Percentiles rank a stretch among this genome's conserved stretches.
phyloP scores from a whole-genome alignment of 1,140 invertebrate species.

The Diploscapter pachys region DNA sequence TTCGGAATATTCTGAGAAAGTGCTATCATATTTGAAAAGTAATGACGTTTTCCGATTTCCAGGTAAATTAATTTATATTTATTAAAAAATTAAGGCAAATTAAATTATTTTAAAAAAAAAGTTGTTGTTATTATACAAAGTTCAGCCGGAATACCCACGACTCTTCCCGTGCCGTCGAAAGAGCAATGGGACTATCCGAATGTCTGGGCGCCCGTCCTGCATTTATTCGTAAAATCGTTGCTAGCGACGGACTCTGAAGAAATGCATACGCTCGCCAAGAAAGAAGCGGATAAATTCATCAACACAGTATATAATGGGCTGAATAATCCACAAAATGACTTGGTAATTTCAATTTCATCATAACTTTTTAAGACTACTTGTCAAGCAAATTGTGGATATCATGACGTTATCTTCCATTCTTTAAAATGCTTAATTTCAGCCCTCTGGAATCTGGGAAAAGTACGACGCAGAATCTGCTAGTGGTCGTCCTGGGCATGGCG shows the following conservation, averaged over 20 bases:
- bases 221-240: conserved; percentile 15
- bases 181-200: conserved; percentile 61
- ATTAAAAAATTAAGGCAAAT: conserved; percentile 21
- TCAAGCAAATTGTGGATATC: neutral
- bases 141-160: conserved; percentile 36
- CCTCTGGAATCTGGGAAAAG: conserved; percentile 30
- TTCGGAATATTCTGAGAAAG: conserved; percentile 56
- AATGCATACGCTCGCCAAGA: conserved; percentile 1
- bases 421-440: neutral
- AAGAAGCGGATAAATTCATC: conserved; percentile 15
- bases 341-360: conserved; percentile 3
- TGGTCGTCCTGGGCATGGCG: conserved; percentile 20
- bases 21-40: conserved; percentile 26
- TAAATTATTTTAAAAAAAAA: conserved; percentile 9
- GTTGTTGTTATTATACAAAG: neutral
- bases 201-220: conserved; percentile 48
- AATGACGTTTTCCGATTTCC: conserved; percentile 34
- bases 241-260: neutral
- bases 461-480: conserved; percentile 18
- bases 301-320: conserved; percentile 23
- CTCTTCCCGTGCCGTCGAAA: conserved; percentile 47
- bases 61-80: conserved; percentile 23
- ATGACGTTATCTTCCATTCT: neutral
- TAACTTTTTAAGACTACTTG: no score
- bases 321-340: conserved; percentile 4